These are phyloP conservation scores for Toxostoma redivivum DNA, from an alignment of 2,113 vertebrate species.

Conservation along the genomic window DNA sequence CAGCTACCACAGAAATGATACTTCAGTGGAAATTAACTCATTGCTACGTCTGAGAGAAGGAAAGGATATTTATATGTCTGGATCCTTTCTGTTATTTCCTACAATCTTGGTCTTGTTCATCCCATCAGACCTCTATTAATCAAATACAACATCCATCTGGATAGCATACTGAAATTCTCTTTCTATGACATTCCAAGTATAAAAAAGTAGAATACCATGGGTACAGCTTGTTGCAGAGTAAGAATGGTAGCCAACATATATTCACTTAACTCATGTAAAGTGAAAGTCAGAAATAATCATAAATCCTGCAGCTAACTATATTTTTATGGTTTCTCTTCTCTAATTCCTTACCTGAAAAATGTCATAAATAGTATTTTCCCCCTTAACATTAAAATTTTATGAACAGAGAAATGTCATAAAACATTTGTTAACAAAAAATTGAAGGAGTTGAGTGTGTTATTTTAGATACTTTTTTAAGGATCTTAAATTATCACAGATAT, in stretches of 20 bases:
- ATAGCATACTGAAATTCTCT: background rate
- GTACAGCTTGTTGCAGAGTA: background rate
- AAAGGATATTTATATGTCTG: background rate
- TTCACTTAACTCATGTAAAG: background rate
- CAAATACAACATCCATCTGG: background rate
- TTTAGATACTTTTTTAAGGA: background rate
- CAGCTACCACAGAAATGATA: background rate
- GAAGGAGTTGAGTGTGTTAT: accelerated
- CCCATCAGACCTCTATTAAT: background rate
- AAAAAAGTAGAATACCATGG: background rate
- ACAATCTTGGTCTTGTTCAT: background rate
- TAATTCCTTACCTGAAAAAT: background rate
- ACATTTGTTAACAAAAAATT: background rate
- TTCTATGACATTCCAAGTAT: background rate
- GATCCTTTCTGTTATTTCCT: background rate
- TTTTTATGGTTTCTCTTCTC: background rate
- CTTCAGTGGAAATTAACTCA: background rate
- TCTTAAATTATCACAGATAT: background rate
- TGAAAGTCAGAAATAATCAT: background rate
- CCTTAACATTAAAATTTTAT: background rate
- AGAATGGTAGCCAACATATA: background rate
- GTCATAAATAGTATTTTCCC: background rate
- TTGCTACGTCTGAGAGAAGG: background rate
- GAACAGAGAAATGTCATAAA: background rate
- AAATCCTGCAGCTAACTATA: background rate